These are phyloP conservation scores for Drosophila rhopaloa DNA, from an alignment of 1,140 invertebrate species.

Conservation along the genomic window DNA sequence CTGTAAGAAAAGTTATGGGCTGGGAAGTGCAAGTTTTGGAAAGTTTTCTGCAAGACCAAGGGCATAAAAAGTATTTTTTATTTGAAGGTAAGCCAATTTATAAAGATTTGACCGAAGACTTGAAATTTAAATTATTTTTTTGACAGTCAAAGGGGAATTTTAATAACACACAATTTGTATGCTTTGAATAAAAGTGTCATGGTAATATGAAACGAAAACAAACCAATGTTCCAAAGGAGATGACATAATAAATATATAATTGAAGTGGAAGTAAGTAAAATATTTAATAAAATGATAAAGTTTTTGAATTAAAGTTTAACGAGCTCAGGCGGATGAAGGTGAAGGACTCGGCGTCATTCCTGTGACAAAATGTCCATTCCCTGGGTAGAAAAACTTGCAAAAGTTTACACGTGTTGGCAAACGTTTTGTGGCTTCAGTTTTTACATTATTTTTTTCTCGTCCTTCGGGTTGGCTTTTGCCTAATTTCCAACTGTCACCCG, in stretches of 20 bases:
- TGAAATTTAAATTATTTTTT: too few species aligned
- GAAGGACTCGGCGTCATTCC: background rate
- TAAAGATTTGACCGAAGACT: too few species aligned
- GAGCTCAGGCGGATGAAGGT: constrained; percentile 6
- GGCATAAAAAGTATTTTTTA: too few species aligned
- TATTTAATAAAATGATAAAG: constrained; percentile 18
- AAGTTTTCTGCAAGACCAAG: too few species aligned
- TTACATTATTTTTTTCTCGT: constrained; percentile 38
- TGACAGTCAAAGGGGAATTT: background rate
- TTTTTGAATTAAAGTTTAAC: constrained; percentile 32
- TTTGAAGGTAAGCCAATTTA: too few species aligned
- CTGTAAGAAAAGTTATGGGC: too few species aligned
- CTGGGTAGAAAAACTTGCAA: constrained; percentile 34
- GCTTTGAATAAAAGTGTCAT: background rate
- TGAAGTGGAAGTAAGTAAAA: too few species aligned
- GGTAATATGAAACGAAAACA: background rate
- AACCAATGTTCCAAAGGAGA: background rate
- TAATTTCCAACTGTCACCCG: constrained; percentile 68
- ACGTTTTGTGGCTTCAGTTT: constrained; percentile 69
- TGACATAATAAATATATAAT: background rate
- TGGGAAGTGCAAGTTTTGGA: too few species aligned
- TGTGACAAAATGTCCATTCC: constrained; percentile 32
- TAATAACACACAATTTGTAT: background rate
- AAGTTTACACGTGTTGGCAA: constrained; percentile 72
- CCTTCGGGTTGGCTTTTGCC: constrained; percentile 55